Evolutionary conservation across 2,113 vertebrate species (phyloP).

Genomic region (Vanacampus margaritifer): DNA sequence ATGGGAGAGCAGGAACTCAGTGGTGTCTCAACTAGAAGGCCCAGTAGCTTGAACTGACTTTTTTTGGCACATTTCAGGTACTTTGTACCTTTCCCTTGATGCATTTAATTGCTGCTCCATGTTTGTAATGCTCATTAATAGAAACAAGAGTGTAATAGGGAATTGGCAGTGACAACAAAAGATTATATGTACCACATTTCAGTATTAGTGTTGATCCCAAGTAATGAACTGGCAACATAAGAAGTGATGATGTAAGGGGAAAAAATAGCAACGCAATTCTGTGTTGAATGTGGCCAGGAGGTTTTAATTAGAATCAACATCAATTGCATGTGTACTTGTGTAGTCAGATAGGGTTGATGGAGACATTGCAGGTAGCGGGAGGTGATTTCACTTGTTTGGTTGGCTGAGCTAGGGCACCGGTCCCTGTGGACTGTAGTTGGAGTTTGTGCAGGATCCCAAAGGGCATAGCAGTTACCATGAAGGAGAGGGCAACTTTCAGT

Average conservation of each 20-base stretch:
- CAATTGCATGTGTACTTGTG: background rate
- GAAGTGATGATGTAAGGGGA: background rate
- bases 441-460: conserved; percentile 33
- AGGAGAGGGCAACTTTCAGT: conserved; percentile 12
- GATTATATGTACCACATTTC: background rate
- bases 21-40: no score
- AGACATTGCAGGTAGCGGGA: conserved; percentile 13
- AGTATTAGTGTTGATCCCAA: background rate
- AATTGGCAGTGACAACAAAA: background rate
- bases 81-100: background rate
- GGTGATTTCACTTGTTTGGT: conserved; percentile 62
- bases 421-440: conserved; percentile 24
- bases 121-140: background rate
- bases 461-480: conserved; percentile 43
- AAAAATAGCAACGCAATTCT: background rate
- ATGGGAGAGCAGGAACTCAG: no score
- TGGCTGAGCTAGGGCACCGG: background rate
- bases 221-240: background rate
- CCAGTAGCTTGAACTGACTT: background rate
- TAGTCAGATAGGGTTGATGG: conserved; percentile 8
- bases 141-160: background rate
- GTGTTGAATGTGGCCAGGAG: background rate
- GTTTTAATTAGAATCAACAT: background rate
- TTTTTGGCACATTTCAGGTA: background rate
- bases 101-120: background rate